Evolutionary conservation across 2,797 vertebrate species (phyloP).

Genomic region (Adelosebastes latens): DNA sequence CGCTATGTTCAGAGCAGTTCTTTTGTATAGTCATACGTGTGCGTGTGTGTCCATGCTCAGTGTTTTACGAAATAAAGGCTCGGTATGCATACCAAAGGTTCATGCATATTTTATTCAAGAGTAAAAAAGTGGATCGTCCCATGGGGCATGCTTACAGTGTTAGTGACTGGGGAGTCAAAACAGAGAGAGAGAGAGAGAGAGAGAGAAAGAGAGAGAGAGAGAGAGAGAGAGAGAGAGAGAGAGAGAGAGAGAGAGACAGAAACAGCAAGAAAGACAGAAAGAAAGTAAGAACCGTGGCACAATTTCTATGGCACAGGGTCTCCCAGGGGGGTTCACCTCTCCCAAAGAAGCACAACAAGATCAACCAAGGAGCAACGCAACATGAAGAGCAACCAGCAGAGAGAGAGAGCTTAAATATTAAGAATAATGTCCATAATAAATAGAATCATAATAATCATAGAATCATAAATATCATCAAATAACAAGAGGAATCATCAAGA

Average conservation of each 20-base stretch:
- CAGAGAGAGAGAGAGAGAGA: constrained; percentile 64
- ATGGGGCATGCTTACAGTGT: constrained; percentile 89
- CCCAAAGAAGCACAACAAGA: constrained; percentile 83
- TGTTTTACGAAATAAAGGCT: constrained; percentile 51
- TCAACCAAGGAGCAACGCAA: constrained; percentile 80
- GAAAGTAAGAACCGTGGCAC: constrained; percentile 72
- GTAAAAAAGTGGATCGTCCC: constrained; percentile 90
- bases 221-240: constrained; percentile 58
- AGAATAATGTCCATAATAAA: constrained; percentile 84
- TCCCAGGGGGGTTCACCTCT: constrained; percentile 73
- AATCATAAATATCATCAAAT: constrained; percentile 82
- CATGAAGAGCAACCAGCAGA: constrained; percentile 81
- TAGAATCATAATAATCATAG: constrained; percentile 81
- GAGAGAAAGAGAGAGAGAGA: constrained; percentile 9
- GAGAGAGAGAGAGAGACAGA: constrained; percentile 50
- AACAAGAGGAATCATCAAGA: constrained; percentile 81
- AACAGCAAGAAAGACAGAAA: constrained; percentile 30
- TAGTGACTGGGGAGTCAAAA: constrained; percentile 81
- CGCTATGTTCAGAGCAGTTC: not conserved
- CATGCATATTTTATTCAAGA: constrained; percentile 93
- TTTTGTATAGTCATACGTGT: not conserved
- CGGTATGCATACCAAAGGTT: constrained; percentile 78
- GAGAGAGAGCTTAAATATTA: constrained; percentile 78
- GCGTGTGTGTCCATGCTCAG: not conserved
- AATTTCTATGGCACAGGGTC: constrained; percentile 79